Percentiles rank a stretch among this genome's conserved stretches.
Evolutionary conservation across 92 coral and sea anemone species (phyloP).

Genomic region (Zoanthus sociatus): DNA sequence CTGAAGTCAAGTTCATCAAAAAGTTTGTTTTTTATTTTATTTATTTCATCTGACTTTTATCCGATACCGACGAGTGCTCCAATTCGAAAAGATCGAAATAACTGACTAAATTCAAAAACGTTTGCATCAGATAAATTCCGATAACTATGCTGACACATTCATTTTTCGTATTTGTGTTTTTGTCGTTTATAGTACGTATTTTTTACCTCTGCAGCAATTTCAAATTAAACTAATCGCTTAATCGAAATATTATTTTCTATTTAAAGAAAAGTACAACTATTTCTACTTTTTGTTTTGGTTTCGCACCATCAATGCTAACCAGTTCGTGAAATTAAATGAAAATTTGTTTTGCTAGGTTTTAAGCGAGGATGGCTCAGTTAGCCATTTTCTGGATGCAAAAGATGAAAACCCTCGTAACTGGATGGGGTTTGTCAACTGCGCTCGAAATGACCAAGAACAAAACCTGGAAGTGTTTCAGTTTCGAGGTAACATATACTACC

Average conservation of each 20-base stretch:
- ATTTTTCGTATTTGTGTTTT: no score
- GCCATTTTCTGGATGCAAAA: slow-evolving; percentile 98
- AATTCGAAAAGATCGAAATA: no score
- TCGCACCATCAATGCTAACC: background rate
- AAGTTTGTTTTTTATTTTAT: background rate
- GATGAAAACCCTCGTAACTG: slow-evolving; percentile 98
- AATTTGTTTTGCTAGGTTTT: slow-evolving; percentile 69
- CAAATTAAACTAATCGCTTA: no score
- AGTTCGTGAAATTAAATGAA: background rate
- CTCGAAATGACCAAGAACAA: slow-evolving; percentile 99
- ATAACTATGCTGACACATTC: background rate
- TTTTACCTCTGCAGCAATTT: no score
- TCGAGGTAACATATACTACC: slow-evolving; percentile 94
- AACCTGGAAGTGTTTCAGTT: slow-evolving; percentile 95
- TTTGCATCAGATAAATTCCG: no score
- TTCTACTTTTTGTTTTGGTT: background rate
- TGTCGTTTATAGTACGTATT: no score
- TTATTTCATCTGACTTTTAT: background rate
- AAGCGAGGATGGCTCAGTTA: slow-evolving; percentile 96
- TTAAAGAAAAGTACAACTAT: background rate
- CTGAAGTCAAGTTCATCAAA: background rate
- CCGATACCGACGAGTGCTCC: no score
- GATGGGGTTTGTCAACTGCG: slow-evolving; percentile 99
- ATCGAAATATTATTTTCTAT: no score
- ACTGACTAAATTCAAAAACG: no score